These are phyloP conservation scores for Falcaria lacertinaria DNA, from an alignment of 2,888 invertebrate genomes.

Conservation along the genomic window DNA sequence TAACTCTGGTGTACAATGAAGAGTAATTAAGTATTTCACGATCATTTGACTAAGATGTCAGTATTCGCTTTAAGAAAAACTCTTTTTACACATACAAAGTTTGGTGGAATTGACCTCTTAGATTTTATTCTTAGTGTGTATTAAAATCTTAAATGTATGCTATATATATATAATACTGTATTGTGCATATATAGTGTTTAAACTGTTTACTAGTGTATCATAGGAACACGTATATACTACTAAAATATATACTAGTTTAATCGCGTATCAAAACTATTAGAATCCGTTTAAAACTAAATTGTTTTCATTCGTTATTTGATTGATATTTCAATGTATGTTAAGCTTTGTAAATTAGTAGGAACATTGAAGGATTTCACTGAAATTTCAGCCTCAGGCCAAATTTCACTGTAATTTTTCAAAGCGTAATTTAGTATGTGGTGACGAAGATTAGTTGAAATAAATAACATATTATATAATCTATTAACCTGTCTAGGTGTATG, in stretches of 20 bases:
- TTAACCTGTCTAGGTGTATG: constrained; percentile 65
- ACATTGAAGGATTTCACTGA: constrained; percentile 14
- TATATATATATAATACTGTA: constrained; percentile 2
- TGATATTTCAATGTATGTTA: constrained; percentile 32
- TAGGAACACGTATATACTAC: constrained; percentile 3
- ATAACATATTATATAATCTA: constrained; percentile 48
- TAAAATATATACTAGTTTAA: background rate
- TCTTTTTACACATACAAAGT: too few species aligned
- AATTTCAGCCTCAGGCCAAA: background rate
- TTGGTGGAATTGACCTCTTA: too few species aligned
- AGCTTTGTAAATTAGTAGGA: constrained; percentile 34
- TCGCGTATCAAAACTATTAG: background rate
- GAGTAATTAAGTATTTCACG: too few species aligned
- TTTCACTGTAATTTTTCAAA: constrained; percentile 14
- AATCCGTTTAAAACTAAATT: background rate
- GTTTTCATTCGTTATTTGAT: constrained; percentile 11
- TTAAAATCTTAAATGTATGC: background rate
- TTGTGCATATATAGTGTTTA: background rate
- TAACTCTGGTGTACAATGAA: too few species aligned
- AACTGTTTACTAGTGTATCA: constrained; percentile 3
- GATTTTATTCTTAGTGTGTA: too few species aligned
- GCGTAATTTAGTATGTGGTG: constrained; percentile 27
- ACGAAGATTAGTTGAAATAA: constrained; percentile 28
- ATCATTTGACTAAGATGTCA: too few species aligned
- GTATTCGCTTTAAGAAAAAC: too few species aligned